Conservation (phyloP, 2,113 vertebrate genomes). For the Channa argus region DNA sequence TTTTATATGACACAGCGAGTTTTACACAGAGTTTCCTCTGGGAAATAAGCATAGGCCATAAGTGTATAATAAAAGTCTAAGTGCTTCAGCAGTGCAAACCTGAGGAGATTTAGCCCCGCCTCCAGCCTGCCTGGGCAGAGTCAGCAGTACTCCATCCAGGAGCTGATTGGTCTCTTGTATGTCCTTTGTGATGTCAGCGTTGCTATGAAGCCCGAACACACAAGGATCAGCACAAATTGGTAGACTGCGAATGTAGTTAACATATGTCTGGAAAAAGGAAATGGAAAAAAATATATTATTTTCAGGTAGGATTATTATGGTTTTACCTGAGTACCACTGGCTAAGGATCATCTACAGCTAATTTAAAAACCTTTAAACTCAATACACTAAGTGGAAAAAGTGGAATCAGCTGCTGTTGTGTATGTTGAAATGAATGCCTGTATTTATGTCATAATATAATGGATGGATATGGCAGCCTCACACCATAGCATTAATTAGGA, state of each 20-base stretch:
- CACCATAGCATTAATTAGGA: background rate
- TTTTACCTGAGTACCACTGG: background rate
- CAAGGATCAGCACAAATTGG: conserved; percentile 89
- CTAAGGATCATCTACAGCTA: no score
- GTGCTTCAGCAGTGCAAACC: conserved; percentile 78
- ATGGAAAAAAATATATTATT: no score
- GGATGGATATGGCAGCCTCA: no score
- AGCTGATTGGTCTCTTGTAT: conserved; percentile 96
- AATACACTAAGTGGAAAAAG: no score
- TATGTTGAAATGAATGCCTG: no score
- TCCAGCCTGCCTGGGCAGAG: conserved; percentile 89
- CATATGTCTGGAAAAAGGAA: conserved; percentile 82
- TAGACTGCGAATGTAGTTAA: conserved; percentile 88
- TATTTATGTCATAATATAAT: no score
- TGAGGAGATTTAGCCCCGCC: conserved; percentile 90
- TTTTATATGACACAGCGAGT: background rate
- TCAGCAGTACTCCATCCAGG: conserved; percentile 89
- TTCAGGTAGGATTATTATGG: background rate
- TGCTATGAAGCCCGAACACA: conserved; percentile 94
- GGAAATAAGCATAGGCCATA: background rate
- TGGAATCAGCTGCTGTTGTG: conserved; percentile 6
- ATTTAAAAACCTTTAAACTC: no score
- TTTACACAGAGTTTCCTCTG: background rate
- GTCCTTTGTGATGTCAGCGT: conserved; percentile 94
- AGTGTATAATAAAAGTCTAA: background rate